Percentiles rank a stretch among this genome's conserved stretches.
Evolutionary conservation across 1,140 invertebrate genomes (phyloP).

Genomic region (Eurosta solidaginis): DNA sequence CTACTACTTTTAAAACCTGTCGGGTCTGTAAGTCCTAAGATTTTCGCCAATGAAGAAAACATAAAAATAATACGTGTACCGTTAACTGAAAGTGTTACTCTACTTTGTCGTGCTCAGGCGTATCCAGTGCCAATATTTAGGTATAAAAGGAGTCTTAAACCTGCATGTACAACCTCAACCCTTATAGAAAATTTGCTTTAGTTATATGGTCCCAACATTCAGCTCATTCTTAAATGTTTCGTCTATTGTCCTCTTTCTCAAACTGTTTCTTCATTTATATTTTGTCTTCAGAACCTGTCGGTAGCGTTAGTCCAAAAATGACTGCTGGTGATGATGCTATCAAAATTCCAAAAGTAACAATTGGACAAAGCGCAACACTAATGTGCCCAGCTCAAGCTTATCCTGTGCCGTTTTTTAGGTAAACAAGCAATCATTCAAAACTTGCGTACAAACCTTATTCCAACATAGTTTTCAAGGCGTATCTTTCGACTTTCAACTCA

Average conservation of each 20-base stretch:
- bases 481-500: neutral
- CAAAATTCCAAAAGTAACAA: constrained; percentile 58
- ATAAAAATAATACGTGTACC: constrained; percentile 57
- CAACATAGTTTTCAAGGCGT: neutral
- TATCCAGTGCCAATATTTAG: constrained; percentile 67
- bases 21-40: constrained; percentile 71
- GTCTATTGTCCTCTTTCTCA: neutral
- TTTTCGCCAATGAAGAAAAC: constrained; percentile 65
- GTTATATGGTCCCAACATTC: neutral
- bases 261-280: neutral
- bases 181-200: too few species aligned
- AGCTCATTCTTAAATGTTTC: neutral
- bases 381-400: constrained; percentile 71
- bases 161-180: too few species aligned
- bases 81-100: constrained; percentile 50
- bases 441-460: neutral
- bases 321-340: constrained; percentile 64
- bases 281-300: constrained; percentile 63
- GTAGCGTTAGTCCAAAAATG: constrained; percentile 67
- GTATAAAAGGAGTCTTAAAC: too few species aligned
- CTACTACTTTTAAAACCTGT: constrained; percentile 67
- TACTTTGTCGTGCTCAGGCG: constrained; percentile 66
- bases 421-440: constrained; percentile 41
- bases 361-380: constrained; percentile 62
- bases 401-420: constrained; percentile 72